phyloP scores from a whole-genome alignment of 2,113 vertebrate species.

The Setophaga kirtlandii region DNA sequence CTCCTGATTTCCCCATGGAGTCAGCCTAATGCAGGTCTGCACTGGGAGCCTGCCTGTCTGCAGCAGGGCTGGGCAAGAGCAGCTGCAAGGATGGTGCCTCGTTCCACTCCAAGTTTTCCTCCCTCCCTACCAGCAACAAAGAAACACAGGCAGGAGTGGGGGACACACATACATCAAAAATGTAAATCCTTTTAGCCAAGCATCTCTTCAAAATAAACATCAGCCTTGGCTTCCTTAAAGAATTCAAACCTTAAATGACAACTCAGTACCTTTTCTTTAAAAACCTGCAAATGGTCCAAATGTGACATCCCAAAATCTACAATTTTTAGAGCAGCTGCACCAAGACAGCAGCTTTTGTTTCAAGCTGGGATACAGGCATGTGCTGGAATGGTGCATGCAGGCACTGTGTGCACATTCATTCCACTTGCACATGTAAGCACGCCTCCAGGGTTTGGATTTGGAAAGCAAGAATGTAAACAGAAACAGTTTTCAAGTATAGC shows the following conservation, averaged over 20 bases:
- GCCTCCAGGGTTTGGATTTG: conserved; percentile 56
- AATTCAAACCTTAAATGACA: background rate
- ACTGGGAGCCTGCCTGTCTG: background rate
- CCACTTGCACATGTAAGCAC: conserved; percentile 35
- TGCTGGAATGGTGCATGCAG: background rate
- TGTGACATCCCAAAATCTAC: background rate
- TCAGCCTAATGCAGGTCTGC: background rate
- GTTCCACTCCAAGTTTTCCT: background rate
- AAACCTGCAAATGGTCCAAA: background rate
- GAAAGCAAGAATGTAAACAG: conserved; percentile 59
- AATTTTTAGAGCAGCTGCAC: background rate
- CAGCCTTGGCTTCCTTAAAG: background rate
- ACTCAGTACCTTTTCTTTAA: background rate
- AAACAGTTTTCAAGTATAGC: conserved; percentile 48
- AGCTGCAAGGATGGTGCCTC: background rate
- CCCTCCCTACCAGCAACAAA: background rate
- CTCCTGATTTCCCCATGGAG: background rate
- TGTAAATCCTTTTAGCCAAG: background rate
- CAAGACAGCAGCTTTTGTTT: conserved; percentile 7
- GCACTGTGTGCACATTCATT: background rate
- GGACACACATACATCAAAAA: background rate
- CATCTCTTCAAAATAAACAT: background rate
- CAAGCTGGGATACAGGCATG: background rate
- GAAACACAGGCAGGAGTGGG: background rate
- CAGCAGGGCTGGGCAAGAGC: background rate